These are phyloP conservation scores for Halictus rubicundus DNA, from an alignment of 1,140 invertebrate genomes.

Conservation along the genomic window DNA sequence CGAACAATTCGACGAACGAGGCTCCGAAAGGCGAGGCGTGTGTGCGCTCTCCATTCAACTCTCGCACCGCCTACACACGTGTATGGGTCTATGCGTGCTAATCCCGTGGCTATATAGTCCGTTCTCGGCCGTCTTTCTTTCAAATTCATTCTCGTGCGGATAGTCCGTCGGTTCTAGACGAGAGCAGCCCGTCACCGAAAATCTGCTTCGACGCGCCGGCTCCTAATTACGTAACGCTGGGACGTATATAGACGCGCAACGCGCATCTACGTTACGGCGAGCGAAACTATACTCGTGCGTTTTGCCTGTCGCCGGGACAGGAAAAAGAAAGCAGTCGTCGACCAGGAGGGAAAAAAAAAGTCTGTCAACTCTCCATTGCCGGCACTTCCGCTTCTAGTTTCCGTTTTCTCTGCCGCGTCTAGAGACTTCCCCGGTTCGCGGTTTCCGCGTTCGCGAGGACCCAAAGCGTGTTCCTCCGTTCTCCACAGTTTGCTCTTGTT, in stretches of 20 bases:
- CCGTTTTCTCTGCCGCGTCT: too few relatives aligned
- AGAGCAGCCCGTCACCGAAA: constrained; percentile 2
- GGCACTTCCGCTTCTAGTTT: too few relatives aligned
- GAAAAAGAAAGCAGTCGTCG: not conserved
- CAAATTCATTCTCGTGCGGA: not conserved
- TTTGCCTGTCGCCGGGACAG: not conserved
- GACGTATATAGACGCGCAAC: not conserved
- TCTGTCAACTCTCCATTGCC: too few relatives aligned
- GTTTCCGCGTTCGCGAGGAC: too few relatives aligned
- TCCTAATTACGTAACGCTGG: constrained; percentile 11
- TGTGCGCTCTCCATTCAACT: too few relatives aligned
- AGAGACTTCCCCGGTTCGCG: too few relatives aligned
- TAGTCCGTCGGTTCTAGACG: not conserved
- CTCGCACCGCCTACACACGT: too few relatives aligned
- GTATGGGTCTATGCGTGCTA: too few relatives aligned
- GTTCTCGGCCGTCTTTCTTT: not conserved
- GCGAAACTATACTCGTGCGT: not conserved
- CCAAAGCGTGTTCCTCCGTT: too few relatives aligned
- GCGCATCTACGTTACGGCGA: not conserved
- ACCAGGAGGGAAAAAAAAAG: not conserved
- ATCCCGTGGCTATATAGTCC: not conserved
- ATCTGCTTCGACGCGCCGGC: not conserved
- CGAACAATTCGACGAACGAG: too few relatives aligned
- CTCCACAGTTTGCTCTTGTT: too few relatives aligned
- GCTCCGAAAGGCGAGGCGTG: too few relatives aligned